Evolutionary conservation across 2,888 invertebrate species (phyloP), one percentile per base, ranked within the genome.

Genomic region (Ecdyonurus torrentis): DNA sequence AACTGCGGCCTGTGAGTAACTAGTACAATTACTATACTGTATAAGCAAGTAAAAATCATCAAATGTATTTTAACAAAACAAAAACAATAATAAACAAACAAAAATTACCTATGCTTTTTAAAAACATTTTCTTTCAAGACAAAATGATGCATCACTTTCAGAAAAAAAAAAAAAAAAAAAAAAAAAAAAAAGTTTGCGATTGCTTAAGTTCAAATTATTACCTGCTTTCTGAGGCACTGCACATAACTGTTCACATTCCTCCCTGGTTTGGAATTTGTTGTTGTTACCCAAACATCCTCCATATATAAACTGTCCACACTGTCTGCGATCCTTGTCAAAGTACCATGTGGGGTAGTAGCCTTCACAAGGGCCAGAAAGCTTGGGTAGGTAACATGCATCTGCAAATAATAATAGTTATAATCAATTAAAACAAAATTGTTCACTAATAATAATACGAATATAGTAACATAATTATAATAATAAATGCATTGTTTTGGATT

Each of bases 251-350:
- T 86, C 83, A 71, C 95, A 95, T 60, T 87, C 83, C 66, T 91
- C 87, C 55, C 81, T 76, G 0, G 83, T 84, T 66, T 87, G 83
- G 73, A 93, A 96, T 71, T 87, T 85, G 74, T 96, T 96, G 65
- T 83, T 85, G 72, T 95, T 96, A 58, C 95, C 96, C 63, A 92
- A 84, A 72, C 96, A 96, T 1, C 95, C 95, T 1, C 91, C 87
- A 74, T 90, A 96, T 66, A 86, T 80, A 74, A 97, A 97, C 72
- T 89, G 89, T 2, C 84, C 81, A 72, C 95, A 96, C 23, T 83
- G 82, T 69, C 87, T 86, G 55, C 85, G 79, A 1, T 83, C 82
- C 0, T 79, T 73, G 73, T 95, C 89, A 74, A 86, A 96, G 77
- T 89, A 89, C 89, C 89, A 97, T 63, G 83, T 83, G 18, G 87